Conservation (phyloP, 1,140 invertebrate genomes). For the Pseudomyrmex sp. region DNA sequence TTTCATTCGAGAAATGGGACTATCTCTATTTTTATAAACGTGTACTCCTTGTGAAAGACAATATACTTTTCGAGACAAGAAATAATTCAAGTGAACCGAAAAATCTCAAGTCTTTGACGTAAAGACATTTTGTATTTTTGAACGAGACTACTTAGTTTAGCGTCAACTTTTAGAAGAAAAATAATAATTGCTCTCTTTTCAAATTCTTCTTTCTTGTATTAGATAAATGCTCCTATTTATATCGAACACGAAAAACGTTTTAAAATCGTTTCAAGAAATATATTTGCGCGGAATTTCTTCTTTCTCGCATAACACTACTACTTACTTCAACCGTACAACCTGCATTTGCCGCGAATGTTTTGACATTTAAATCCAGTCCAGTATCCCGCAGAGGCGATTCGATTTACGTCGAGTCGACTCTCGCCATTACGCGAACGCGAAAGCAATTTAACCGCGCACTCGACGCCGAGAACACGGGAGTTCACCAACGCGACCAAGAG, state of each 20-base stretch:
- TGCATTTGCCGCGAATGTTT: background rate
- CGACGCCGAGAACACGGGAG: conserved; percentile 28
- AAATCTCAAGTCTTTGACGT: too few species aligned
- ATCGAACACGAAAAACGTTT: too few species aligned
- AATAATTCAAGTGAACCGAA: too few species aligned
- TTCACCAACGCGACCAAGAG: background rate
- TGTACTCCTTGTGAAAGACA: background rate
- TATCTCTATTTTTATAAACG: conserved; percentile 47
- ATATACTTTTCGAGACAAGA: background rate
- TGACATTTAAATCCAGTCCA: conserved; percentile 47
- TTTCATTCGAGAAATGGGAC: background rate
- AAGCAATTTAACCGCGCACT: conserved; percentile 43
- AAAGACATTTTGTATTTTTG: too few species aligned
- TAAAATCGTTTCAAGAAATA: background rate
- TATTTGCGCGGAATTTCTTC: background rate
- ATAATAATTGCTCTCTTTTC: too few species aligned
- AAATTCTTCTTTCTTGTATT: too few species aligned
- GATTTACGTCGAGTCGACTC: conserved; percentile 47
- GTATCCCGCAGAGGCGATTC: conserved; percentile 37
- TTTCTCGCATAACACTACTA: background rate
- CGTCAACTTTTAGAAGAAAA: too few species aligned
- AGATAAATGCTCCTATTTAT: too few species aligned
- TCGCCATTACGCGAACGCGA: conserved; percentile 44
- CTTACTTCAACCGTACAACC: background rate
- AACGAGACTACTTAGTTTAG: too few species aligned